Base-by-base conservation (phyloP, 2,888 invertebrate species). In the Noctua comes region DNA sequence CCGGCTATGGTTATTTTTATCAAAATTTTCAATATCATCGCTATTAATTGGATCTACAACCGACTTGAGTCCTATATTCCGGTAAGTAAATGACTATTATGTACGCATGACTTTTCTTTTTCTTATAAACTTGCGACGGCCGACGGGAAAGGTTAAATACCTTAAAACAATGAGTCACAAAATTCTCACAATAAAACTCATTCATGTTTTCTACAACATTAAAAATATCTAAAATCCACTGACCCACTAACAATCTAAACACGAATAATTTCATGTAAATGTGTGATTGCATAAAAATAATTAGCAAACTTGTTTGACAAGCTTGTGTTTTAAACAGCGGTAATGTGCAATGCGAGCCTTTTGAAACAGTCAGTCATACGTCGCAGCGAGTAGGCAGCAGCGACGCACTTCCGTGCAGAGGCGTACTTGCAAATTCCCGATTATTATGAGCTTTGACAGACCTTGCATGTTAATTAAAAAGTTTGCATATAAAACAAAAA, bases 381-480 rank as follows among this genome's bases (percentile, higher is more conserved):
- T 64, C 48, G 68, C 69, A 59, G 79, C 82, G 80, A 88, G 75
- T 21, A 51, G 59, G 24, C 11, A 51, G 79, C 18, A 65, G 80
- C 85, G 81, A 89, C 86, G 87, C 88, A 88, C 82, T 84, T 83
- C 77, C 81, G 83, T 46, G 51, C 80, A 65, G 54, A 48, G 68
- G 54, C 68, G 62, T 62, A 73, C 76, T 81, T 85, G 82, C 84
- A 82, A 83, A 90, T 90, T 90, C 88, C 86, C 83, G 89, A 90
- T 91, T 90, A 91, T 90, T 92, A 90, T 88, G 86, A 85, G 91
- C 94, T 94, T 94, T 94, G 93, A 94, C 93, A 92, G 89, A 86
- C 92, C 90, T 91, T 88, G 92, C 95, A 92, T 93, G 90, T 87
- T 93, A 93, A 93, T 94, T 92, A 91, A 93, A 92, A 91, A 90